Conservation (phyloP, 2,113 vertebrate species). For the Grallaria varia region DNA sequence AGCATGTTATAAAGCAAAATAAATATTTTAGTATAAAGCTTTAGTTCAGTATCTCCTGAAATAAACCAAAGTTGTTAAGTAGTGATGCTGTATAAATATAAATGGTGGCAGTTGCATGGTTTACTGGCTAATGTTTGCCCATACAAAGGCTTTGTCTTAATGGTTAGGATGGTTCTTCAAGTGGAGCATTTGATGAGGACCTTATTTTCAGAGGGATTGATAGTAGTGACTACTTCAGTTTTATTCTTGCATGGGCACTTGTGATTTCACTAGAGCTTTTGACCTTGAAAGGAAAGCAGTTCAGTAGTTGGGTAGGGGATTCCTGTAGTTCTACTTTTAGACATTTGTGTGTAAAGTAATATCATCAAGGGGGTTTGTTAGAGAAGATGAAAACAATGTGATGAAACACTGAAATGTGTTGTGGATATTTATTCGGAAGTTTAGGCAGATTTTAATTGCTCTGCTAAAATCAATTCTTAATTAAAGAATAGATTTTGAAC, state of each 20-base stretch:
- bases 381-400: background rate
- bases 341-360: background rate
- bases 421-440: background rate
- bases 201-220: background rate
- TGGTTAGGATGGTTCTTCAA: background rate
- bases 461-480: background rate
- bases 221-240: background rate
- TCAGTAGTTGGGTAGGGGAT: background rate
- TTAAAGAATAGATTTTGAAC: background rate
- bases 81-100: background rate
- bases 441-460: background rate
- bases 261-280: background rate
- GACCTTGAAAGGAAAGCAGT: background rate
- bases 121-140: background rate
- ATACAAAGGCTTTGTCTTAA: background rate
- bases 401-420: background rate
- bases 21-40: background rate
- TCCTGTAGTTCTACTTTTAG: background rate
- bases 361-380: background rate
- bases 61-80: background rate
- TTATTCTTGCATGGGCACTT: background rate
- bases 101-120: background rate
- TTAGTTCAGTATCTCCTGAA: background rate
- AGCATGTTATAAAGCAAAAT: background rate
- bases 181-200: background rate